Percentiles rank a stretch among this genome's conserved stretches.
Conservation (phyloP, 2,113 vertebrate species). For the Tachysurus fulvidraco region DNA sequence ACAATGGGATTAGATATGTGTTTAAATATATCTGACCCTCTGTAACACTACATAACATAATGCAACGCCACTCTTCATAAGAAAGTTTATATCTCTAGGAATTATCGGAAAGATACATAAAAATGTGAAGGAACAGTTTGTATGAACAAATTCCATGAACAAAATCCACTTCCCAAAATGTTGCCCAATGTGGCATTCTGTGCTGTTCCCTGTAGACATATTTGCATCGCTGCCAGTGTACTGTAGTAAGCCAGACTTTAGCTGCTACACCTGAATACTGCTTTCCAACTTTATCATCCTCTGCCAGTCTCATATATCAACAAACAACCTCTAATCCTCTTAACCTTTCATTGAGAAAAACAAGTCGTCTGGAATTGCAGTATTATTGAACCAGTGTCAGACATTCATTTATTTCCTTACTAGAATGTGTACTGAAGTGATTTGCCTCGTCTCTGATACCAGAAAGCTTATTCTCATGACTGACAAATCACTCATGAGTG, state of each 20-base stretch:
- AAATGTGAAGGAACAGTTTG: neutral
- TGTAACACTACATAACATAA: neutral
- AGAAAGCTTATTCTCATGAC: constrained; percentile 11
- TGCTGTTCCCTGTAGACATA: neutral
- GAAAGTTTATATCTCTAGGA: neutral
- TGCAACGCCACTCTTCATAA: neutral
- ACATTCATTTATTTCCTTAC: constrained; percentile 13
- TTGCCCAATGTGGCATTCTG: neutral
- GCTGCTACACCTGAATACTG: constrained; percentile 29
- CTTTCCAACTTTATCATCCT: constrained; percentile 31
- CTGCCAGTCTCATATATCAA: constrained; percentile 36
- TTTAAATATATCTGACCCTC: neutral
- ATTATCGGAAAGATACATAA: neutral
- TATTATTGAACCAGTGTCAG: constrained; percentile 21
- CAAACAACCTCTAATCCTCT: constrained; percentile 51
- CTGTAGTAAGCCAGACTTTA: neutral
- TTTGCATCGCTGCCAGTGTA: constrained; percentile 25
- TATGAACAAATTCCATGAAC: neutral
- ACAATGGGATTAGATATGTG: neutral
- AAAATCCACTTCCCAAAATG: constrained; percentile 10
- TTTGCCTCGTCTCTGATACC: neutral
- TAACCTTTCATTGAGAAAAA: constrained; percentile 47
- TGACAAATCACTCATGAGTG: neutral
- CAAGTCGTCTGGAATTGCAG: constrained; percentile 14
- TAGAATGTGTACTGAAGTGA: neutral